Evolutionary conservation across 2,113 vertebrate genomes (phyloP), one percentile per base, ranked within the genome.

Genomic region (Cygnus atratus): DNA sequence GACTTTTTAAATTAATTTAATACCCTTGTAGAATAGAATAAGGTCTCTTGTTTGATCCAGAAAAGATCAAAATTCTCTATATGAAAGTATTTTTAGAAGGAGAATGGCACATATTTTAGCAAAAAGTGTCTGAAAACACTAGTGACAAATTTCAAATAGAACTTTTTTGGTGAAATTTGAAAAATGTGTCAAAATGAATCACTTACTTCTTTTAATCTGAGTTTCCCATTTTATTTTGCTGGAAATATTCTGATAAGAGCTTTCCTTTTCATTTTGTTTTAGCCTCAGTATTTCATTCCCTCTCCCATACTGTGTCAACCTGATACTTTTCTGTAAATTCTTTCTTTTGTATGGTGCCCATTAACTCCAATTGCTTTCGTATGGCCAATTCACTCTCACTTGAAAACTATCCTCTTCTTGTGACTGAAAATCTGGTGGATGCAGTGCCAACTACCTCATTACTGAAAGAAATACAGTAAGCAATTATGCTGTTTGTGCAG

Each of bases 301-400:
- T 58, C 54, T 13, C 24, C 8, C 26, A n/a, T 24, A 10, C 31
- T 13, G 9, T 20, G 68, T 31, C 63, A 70, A 74, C 31, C 9
- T 0, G 0, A 4, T 33, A 2, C 76, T 84, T 57, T 46, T 29
- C 76, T 31, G 1, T 12, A 26, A 65, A 33, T 33, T 55, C 62
- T 65, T 71, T 29, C 37, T 24, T 63, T 73, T 63, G 13, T 21
- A 4, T 37, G 24, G 21, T 75, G 22, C 22, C 35, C 19, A 18
- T 59, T 65, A 74, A 54, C 21, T 55, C 50, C 44, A 68, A 26
- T 12, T 70, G 26, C 16, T 65, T 75, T 29, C n/a, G 29, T 29
- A 16, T 7, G 21, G 15, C 29, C 21, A 73, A 13, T 68, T 68
- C 57, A 4, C 33, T 62, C 54, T 12, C 10, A 11, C 35, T 57